Evolutionary conservation across 2,888 invertebrate species (phyloP).

Genomic region (Caradrina clavipalpis): DNA sequence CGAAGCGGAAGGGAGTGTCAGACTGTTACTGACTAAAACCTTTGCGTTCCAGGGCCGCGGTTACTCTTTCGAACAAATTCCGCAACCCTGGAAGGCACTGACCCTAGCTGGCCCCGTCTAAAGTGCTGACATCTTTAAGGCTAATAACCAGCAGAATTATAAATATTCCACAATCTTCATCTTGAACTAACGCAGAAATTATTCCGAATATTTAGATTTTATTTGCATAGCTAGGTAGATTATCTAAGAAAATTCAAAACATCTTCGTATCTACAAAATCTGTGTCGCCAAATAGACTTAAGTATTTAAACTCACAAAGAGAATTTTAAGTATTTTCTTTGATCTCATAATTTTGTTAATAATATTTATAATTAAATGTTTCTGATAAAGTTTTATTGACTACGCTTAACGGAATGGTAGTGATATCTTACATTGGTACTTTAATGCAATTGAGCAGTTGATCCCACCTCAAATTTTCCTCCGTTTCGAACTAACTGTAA

Average conservation of each 20-base stretch:
- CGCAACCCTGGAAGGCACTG: too few relatives aligned
- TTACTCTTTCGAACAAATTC: too few relatives aligned
- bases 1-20: too few relatives aligned
- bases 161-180: constrained; percentile 14
- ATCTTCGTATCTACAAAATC: constrained; percentile 9
- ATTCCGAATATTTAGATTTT: constrained; percentile 28
- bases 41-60: too few relatives aligned
- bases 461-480: too few relatives aligned
- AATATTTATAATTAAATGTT: background rate
- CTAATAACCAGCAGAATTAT: constrained; percentile 9
- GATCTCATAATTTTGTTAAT: background rate
- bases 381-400: background rate
- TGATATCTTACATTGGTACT: background rate
- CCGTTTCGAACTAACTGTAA: too few relatives aligned
- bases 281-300: constrained; percentile 16
- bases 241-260: constrained; percentile 29
- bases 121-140: too few relatives aligned
- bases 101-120: too few relatives aligned
- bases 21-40: too few relatives aligned
- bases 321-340: constrained; percentile 17
- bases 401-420: background rate
- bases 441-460: background rate
- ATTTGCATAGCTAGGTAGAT: constrained; percentile 1
- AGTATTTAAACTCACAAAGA: constrained; percentile 11
- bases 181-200: constrained; percentile 23